Conservation (phyloP, 2,797 vertebrate genomes). For the Knipowitschia caucasica region DNA sequence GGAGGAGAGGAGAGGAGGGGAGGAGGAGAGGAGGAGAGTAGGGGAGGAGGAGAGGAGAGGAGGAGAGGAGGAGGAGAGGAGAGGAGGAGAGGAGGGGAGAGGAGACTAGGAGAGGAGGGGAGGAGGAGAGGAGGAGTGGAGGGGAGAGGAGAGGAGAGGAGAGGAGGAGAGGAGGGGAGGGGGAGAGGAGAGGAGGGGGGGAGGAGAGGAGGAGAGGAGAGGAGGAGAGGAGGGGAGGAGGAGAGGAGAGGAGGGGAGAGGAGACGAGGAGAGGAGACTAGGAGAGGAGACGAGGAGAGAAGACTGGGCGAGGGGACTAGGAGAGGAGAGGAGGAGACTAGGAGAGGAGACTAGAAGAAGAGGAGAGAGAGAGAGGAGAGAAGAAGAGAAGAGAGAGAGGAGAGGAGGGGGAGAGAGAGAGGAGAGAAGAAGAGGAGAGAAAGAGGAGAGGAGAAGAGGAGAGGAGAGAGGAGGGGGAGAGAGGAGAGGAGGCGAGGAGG, state of each 20-base stretch:
- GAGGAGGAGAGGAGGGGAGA: slow-evolving; percentile 7
- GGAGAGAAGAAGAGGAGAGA: not conserved
- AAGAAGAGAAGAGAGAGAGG: too few relatives aligned
- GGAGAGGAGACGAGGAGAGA: slow-evolving; percentile 12
- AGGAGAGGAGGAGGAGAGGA: not conserved
- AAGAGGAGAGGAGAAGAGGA: not conserved
- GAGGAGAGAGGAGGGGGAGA: not conserved
- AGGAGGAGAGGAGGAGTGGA: slow-evolving; percentile 11
- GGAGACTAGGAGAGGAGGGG: slow-evolving; percentile 52
- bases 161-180: not conserved
- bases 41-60: not conserved
- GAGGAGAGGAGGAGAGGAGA: not conserved
- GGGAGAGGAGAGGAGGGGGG: not conserved
- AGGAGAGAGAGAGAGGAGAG: not conserved
- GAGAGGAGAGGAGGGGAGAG: slow-evolving; percentile 14
- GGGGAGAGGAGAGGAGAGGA: slow-evolving; percentile 19
- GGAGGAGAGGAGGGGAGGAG: not conserved
- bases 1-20: too few relatives aligned
- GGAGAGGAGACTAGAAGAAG: not conserved
- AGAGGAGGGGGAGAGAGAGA: too few relatives aligned
- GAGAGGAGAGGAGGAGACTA: not conserved
- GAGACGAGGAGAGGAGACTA: not conserved
- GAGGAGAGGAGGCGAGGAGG: slow-evolving; percentile 31
- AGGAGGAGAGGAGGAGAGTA: not conserved
- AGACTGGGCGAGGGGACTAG: too few relatives aligned